A percentile compares a stretch with the other conserved stretches of the same genome.
Evolutionary conservation across 1,140 invertebrate species (phyloP).

Genomic region (Cotesia vestalis): DNA sequence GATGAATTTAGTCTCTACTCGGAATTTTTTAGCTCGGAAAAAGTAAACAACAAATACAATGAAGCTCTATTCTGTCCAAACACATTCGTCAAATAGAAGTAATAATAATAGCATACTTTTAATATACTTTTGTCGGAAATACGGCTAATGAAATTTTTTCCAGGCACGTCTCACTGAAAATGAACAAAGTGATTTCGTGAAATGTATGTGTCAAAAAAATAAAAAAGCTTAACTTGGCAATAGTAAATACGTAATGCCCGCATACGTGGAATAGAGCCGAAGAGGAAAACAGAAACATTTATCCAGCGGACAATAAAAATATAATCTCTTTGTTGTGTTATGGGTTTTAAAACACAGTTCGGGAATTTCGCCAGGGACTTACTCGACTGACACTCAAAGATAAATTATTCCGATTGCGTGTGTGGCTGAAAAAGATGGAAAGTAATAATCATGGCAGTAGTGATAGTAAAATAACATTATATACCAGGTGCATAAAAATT

Average conservation of each 20-base stretch:
- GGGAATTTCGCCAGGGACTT: slow-evolving; percentile 17
- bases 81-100: not conserved
- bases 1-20: not conserved
- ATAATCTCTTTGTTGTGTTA: slow-evolving; percentile 28
- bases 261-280: not conserved
- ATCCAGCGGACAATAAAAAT: slow-evolving; percentile 23
- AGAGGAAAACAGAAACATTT: slow-evolving; percentile 1
- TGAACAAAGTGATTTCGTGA: slow-evolving; percentile 10
- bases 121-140: not conserved
- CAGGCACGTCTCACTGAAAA: not conserved
- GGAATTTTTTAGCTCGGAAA: not conserved
- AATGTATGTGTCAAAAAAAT: not conserved
- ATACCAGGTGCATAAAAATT: too few relatives aligned
- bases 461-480: not conserved
- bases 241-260: not conserved
- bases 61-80: not conserved
- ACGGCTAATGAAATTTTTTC: not conserved
- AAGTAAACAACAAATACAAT: not conserved
- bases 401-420: slow-evolving; percentile 32
- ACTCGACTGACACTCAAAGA: not conserved
- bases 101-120: not conserved
- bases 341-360: slow-evolving; percentile 9
- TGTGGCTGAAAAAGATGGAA: not conserved
- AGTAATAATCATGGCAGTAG: not conserved
- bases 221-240: not conserved